phyloP scores from a whole-genome alignment of 2,113 vertebrate genomes.

The Siniperca knerii region DNA sequence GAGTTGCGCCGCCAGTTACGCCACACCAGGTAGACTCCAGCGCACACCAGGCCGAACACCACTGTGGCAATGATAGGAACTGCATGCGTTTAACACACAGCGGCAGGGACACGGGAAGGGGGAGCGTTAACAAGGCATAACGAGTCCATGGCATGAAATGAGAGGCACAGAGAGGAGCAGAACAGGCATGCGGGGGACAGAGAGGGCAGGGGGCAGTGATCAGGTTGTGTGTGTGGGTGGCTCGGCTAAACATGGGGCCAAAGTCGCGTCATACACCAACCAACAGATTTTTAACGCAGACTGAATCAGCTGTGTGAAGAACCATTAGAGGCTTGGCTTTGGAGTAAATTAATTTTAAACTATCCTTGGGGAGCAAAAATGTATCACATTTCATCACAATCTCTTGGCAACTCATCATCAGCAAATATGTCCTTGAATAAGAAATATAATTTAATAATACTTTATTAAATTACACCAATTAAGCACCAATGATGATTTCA shows the following conservation, averaged over 20 bases:
- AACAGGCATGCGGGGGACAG: constrained; percentile 59
- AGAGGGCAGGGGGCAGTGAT: constrained; percentile 36
- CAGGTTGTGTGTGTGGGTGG: constrained; percentile 51
- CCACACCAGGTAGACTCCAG: constrained; percentile 94
- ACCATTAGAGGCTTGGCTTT: constrained; percentile 10
- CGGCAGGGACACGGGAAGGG: constrained; percentile 67
- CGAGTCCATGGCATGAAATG: constrained; percentile 73
- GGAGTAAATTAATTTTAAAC: constrained; percentile 36
- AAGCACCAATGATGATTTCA: constrained; percentile 8
- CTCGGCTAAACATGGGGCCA: constrained; percentile 20
- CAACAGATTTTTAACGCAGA: background rate
- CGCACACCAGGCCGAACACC: constrained; percentile 91
- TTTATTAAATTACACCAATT: constrained; percentile 38
- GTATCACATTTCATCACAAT: constrained; percentile 20
- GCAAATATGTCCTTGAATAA: constrained; percentile 41
- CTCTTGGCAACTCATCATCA: constrained; percentile 25
- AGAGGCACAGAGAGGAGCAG: constrained; percentile 61
- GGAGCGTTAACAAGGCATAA: constrained; percentile 76
- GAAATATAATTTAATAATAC: constrained; percentile 37
- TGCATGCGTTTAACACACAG: constrained; percentile 87
- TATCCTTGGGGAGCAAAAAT: constrained; percentile 13
- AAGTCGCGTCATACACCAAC: background rate
- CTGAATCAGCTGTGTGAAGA: constrained; percentile 2
- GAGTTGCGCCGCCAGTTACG: constrained; percentile 97
- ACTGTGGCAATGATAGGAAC: constrained; percentile 89